A percentile compares a stretch with the other conserved stretches of the same genome.
These are phyloP conservation scores for Oceanites oceanicus DNA, from an alignment of 2,113 vertebrate species.

Conservation along the genomic window DNA sequence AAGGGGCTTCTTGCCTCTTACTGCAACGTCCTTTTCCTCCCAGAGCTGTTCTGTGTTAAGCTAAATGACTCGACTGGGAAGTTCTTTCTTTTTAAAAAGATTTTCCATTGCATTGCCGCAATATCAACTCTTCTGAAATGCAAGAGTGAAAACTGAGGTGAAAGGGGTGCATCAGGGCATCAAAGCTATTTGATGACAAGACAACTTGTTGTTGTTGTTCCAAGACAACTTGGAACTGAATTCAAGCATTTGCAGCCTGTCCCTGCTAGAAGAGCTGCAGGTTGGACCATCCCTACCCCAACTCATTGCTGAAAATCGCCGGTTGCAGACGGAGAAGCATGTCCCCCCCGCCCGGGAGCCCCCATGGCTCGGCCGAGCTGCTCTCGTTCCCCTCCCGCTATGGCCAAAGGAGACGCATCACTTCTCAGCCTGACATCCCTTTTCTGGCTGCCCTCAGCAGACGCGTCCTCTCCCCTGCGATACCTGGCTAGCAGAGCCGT, in stretches of 20 bases:
- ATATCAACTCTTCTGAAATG: neutral
- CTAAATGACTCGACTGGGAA: accelerated
- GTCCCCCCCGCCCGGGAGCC: neutral
- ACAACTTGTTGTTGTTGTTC: too few relatives aligned
- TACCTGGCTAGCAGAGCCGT: accelerated
- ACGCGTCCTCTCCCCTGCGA: accelerated
- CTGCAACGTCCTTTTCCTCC: neutral
- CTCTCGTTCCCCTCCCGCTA: neutral
- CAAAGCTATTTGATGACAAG: neutral
- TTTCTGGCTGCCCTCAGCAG: neutral
- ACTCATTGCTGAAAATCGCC: neutral
- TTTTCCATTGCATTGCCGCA: neutral
- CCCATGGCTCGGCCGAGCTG: neutral
- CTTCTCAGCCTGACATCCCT: neutral
- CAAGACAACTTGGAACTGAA: neutral
- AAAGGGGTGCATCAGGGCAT: accelerated
- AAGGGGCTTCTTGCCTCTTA: accelerated
- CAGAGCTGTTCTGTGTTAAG: too few relatives aligned
- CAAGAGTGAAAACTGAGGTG: neutral
- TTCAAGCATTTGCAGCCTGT: neutral
- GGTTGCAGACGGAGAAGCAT: accelerated
- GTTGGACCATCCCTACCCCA: neutral
- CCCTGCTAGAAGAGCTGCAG: neutral
- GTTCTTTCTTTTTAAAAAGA: neutral
- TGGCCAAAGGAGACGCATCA: neutral